These are phyloP conservation scores for Lagria hirta DNA, from an alignment of 2,888 invertebrate species.

Conservation along the genomic window DNA sequence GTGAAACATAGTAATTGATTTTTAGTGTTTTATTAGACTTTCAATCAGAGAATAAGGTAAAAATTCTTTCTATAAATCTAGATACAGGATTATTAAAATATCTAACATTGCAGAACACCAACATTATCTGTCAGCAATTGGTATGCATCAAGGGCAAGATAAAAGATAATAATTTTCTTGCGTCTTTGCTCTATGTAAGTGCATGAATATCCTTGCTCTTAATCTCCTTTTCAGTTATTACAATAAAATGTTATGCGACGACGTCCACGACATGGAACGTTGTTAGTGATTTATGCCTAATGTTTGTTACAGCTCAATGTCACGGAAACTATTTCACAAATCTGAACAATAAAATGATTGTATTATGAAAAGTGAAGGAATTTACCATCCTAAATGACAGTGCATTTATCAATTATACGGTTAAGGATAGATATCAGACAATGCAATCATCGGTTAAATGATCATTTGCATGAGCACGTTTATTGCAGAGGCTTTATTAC, in stretches of 20 bases:
- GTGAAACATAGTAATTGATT: too few species aligned
- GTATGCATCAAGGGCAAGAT: slow-evolving; percentile 10
- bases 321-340: slow-evolving; percentile 23
- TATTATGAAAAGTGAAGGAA: slow-evolving; percentile 18
- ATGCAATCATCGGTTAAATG: slow-evolving; percentile 8
- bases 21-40: too few species aligned
- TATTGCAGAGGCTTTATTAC: too few species aligned
- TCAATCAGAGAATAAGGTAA: too few species aligned
- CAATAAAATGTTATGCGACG: slow-evolving; percentile 19
- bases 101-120: too few species aligned
- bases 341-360: slow-evolving; percentile 14
- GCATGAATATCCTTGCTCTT: slow-evolving; percentile 29
- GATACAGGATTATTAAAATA: too few species aligned
- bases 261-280: slow-evolving; percentile 17
- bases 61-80: too few species aligned
- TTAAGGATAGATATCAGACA: slow-evolving; percentile 4
- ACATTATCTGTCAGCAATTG: too few species aligned
- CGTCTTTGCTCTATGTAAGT: slow-evolving; percentile 10
- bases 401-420: slow-evolving; percentile 9
- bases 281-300: slow-evolving; percentile 15
- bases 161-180: slow-evolving; percentile 5
- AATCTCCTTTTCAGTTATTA: slow-evolving; percentile 20
- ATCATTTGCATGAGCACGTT: slow-evolving; percentile 9
- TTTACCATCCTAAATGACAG: slow-evolving; percentile 15
- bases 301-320: slow-evolving; percentile 21